Evolutionary conservation across 1,140 invertebrate species (phyloP).

Genomic region (Neuroterus valhalla): DNA sequence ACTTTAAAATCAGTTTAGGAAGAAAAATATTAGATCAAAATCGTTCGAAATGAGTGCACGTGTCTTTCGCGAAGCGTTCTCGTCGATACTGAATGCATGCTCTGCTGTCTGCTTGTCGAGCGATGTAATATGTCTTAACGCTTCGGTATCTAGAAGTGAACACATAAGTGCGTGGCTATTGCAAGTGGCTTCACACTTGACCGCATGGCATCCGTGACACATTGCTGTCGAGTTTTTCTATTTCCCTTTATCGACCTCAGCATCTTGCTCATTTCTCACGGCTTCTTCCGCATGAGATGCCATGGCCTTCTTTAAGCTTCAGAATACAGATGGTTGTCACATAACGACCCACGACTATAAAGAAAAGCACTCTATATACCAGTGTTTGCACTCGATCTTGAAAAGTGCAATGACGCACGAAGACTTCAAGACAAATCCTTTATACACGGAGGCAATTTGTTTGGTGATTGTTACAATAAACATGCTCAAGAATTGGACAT

Average conservation of each 20-base stretch:
- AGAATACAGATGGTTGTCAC: slow-evolving; percentile 8
- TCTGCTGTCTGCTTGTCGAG: slow-evolving; percentile 40
- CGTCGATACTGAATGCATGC: slow-evolving; percentile 51
- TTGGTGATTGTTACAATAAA: too few relatives aligned
- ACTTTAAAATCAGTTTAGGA: background rate
- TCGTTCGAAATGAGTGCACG: slow-evolving; percentile 35
- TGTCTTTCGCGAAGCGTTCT: slow-evolving; percentile 53
- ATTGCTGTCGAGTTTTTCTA: slow-evolving; percentile 37
- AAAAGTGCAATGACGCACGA: slow-evolving; percentile 20
- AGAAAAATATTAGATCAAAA: background rate
- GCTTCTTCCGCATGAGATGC: slow-evolving; percentile 14
- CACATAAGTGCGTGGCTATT: slow-evolving; percentile 34
- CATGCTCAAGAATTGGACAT: too few relatives aligned
- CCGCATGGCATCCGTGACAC: slow-evolving; percentile 34
- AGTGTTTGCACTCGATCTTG: slow-evolving; percentile 19
- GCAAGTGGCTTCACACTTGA: slow-evolving; percentile 45
- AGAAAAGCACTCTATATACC: background rate
- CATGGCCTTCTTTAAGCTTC: slow-evolving; percentile 23
- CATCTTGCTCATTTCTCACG: slow-evolving; percentile 24
- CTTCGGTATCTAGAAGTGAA: slow-evolving; percentile 18
- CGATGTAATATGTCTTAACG: slow-evolving; percentile 49
- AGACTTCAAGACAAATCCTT: background rate
- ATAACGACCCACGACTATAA: background rate
- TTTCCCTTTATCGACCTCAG: slow-evolving; percentile 26
- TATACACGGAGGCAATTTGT: too few relatives aligned